Base-by-base conservation (phyloP, 1,140 invertebrate genomes). In the Bombus balteatus region DNA sequence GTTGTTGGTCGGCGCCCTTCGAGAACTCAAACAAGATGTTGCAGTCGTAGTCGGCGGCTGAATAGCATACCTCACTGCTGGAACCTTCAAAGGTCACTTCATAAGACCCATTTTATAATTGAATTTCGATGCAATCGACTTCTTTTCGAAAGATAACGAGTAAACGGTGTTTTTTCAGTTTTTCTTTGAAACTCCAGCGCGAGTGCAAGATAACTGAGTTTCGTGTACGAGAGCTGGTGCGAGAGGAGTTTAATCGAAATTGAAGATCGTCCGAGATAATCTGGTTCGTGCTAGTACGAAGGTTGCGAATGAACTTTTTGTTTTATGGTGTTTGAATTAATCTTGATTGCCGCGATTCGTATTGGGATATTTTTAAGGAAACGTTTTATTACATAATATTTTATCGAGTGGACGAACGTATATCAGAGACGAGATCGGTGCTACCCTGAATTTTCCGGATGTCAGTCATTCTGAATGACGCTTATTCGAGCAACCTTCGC, bases 31-130 rank as follows among this genome's bases (percentile, higher is more conserved):
- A 39, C 89, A 91, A 13, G 91, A 92, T 2, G 92, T 92, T 34
- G 92, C 92, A 32, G 94, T 94, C 32, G 94, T 94, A 12, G 93
- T 94, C 18, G 90, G 81, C 9, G 92, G 91, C 10, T 93, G 92
- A 6, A 87, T 90, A 0, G 89, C 86, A 76, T 95, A 94, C 28
- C 91, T 92, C 43, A 94, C 91, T 10, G 86, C 90, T 80, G 93
- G 92, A 82, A 91, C 89, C 94, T 93, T 90, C 25, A 87, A 84
- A 82, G 43, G 15, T 43, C 83, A 79, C 66, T 83, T 47, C 28
- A 80, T 86, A 88, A 89, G 84, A 79, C 39, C 32, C 77, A 83
- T 82, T 66, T 79, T 68, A 37, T 81, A 59, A 81, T 81, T 41
- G 15, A 62, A 62, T 37, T 39, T 39, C 18, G 0, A 47, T 12